Base-by-base conservation (phyloP, 2,113 vertebrate species). In the Carassius auratus region DNA sequence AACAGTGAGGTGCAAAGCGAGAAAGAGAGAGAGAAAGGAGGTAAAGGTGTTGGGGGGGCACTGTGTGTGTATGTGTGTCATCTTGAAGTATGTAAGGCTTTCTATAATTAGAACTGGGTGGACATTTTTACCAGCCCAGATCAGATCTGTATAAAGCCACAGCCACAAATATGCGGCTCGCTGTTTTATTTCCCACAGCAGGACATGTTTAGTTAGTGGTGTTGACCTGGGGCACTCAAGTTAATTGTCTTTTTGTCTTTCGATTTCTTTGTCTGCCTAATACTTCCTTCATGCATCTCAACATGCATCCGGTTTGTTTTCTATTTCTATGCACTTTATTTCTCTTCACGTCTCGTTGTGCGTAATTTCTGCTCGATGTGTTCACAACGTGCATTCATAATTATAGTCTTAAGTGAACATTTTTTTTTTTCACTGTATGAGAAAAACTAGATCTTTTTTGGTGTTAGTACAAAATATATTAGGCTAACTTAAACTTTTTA, bases 1-100 rank as follows among this genome's bases (percentile, higher is more conserved):
- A 93, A 92, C 85, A 84, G 85, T 83, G 76, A 83, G 87, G 83
- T 78, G 76, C 55, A 88, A 92, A 91, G 88, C 90, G 85, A 84
- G 79, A 86, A 36, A 52, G 66, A 80, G 33, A 77, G 76, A 85
- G 74, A 64, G 48, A 80, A 90, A 91, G 91, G 48, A 75, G 79
- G 57, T 23, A 42, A 89, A 33, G 90, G 85, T 88, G 83, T 89
- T 90, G 81, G 85, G 84, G 87, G 85, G 88, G 88, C 48, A 92
- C 89, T 91, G 84, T 89, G 86, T 89, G 76, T 86, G 45, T 86
- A 69, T 87, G 73, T 76, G 68, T 88, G 78, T 85, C 88, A 78
- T 81, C 66, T 85, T 23, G 66, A 75, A 86, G 79, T 87, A 59
- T 79, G 66, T 84, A 75, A 59, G 73, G 21, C 79, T 74, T 84